phyloP scores from a whole-genome alignment of 2,113 vertebrate genomes.

The Neolamprologus hecqui region DNA sequence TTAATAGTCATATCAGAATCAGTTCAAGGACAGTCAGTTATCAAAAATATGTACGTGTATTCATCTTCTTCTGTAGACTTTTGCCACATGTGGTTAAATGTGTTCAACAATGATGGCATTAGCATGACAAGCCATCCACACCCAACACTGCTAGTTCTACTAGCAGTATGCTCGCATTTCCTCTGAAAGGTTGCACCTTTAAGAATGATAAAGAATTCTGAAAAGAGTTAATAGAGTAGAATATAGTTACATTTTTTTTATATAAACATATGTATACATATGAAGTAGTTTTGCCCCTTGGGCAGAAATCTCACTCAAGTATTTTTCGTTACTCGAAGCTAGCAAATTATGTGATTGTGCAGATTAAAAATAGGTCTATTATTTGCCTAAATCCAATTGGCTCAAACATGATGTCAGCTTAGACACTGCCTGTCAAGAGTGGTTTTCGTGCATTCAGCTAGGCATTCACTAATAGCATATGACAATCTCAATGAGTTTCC shows the following conservation, averaged over 20 bases:
- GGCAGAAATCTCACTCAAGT: background rate
- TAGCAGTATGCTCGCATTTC: background rate
- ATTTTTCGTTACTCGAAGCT: background rate
- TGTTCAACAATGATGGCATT: background rate
- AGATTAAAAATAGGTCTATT: background rate
- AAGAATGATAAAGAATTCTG: background rate
- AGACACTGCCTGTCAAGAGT: conserved; percentile 9
- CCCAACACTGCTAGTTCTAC: background rate
- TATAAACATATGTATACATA: background rate
- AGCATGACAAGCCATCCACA: background rate
- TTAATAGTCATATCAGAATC: background rate
- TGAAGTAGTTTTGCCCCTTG: background rate
- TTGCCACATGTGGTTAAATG: background rate
- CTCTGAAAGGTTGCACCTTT: background rate
- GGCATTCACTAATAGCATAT: conserved; percentile 10
- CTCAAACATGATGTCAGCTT: background rate
- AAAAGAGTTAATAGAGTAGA: background rate
- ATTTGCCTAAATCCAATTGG: background rate
- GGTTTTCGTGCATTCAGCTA: conserved; percentile 7
- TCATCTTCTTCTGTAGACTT: background rate
- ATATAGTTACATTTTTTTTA: background rate
- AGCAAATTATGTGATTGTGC: background rate
- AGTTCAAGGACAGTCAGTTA: background rate
- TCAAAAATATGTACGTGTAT: background rate
- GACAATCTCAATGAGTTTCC: conserved; percentile 46